A percentile compares a stretch with the other conserved stretches of the same genome.
Conservation (phyloP, 2,113 vertebrate genomes). For the Myotis yumanensis region DNA sequence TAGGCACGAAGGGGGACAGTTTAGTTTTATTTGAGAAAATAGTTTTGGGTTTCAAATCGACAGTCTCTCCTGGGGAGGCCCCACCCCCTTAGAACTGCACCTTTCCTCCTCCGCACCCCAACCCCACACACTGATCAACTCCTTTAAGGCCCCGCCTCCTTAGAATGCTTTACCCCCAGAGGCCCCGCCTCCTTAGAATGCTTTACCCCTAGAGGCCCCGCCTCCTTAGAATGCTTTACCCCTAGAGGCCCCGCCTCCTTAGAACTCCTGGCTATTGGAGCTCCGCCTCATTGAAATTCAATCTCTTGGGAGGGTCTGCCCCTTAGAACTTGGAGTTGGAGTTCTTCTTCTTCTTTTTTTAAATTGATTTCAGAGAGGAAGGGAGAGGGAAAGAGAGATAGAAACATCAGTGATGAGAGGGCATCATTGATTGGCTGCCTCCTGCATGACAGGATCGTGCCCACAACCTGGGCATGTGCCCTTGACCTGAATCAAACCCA, state of each 20-base stretch:
- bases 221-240: background rate
- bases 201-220: too few relatives aligned
- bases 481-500: too few relatives aligned
- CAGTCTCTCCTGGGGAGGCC: background rate
- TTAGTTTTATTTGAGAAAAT: background rate
- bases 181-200: background rate
- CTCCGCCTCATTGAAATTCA: background rate
- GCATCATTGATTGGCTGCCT: too few relatives aligned
- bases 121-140: background rate
- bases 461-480: too few relatives aligned
- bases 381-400: too few relatives aligned
- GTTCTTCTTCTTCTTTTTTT: too few relatives aligned
- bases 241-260: background rate
- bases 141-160: slow-evolving; percentile 71
- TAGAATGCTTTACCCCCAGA: background rate
- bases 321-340: background rate
- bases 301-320: background rate
- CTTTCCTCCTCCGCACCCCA: background rate
- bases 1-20: background rate
- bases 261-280: rapidly evolving
- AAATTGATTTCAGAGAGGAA: too few relatives aligned
- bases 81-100: background rate
- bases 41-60: background rate
- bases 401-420: too few relatives aligned
- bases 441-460: too few relatives aligned